Evolutionary conservation across 2,113 vertebrate genomes (phyloP), one percentile per base, ranked within the genome.

Genomic region (Bubo bubo): DNA sequence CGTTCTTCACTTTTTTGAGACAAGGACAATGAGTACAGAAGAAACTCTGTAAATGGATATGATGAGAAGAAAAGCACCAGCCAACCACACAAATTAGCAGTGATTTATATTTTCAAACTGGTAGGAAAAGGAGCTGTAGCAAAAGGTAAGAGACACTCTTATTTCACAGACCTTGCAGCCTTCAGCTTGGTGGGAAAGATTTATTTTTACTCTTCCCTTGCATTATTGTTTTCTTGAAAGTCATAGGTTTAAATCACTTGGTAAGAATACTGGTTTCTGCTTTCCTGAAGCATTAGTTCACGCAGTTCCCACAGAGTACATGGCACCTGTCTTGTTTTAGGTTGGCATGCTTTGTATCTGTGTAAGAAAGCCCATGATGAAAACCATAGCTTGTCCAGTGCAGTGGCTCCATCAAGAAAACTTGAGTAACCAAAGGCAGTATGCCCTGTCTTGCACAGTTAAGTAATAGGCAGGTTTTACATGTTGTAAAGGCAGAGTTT

Each of bases 271-370:
- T 45, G 1, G 28, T 58, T 56, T 72, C 43, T 52, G 39, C 39
- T 81, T 84, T 76, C 34, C 63, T 21, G 6, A 70, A 49, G 24
- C 41, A 28, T 32, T 52, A 2, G 16, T 76, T 59, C 14, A n/a
- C 43, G 37, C 12, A 37, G 8, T 39, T n/a, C 26, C 56, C 64
- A 30, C 20, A 28, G 56, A 23, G 20, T 30, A 34, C 3, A 0
- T 9, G 6, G 9, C 37, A 37, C 32, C 28, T 75, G 24, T 17
- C 58, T 50, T 30, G 27, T 83, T 32, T 79, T 60, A 58, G 12
- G 26, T 73, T 50, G 55, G 5, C 4, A 4, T 8, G 12, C 10
- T 39, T 67, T 4, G 0, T 52, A 22, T 18, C 62, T 1, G 0
- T 30, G 43, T 49, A 55, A 45, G 12, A 85, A 71, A 43, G 37